Evolutionary conservation across 2,113 vertebrate genomes (phyloP), one percentile per base, ranked within the genome.

Genomic region (Microcebus lehilahytsara): DNA sequence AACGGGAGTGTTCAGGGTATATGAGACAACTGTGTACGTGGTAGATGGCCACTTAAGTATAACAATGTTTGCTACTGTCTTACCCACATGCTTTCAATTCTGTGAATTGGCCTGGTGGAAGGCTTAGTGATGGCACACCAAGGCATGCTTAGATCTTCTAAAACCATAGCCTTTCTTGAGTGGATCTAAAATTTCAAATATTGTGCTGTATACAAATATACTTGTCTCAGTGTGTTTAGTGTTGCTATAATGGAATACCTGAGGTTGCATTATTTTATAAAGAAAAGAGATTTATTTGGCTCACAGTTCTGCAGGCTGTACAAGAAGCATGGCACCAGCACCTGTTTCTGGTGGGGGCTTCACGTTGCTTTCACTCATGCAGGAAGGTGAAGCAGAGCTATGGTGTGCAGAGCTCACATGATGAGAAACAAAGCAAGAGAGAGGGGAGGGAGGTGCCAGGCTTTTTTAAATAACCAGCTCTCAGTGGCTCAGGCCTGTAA

Each of bases 111-210:
- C 67, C 23, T 87, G 53, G 9, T 71, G 66, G 46, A 53, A 71
- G n/a, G 30, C n/a, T 93, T 89, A 27, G 42, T 1, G 16, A 56
- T 49, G 53, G 32, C 10, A 32, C 0, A 17, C 20, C 20, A 12
- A 46, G 14, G 58, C 25, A 86, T 30, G 71, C 17, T n/a, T 67
- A 75, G 30, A 16, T 64, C 34, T 79, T 89, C 23, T 85, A 78
- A 88, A 94, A 81, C 32, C n/a, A 62, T n/a, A 60, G 58, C 32
- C 25, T 92, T 86, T 94, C n/a, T 79, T 89, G 56, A 5, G 66
- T 91, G 42, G 32, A 71, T 87, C 40, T 95, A 94, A 94, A 78
- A 25, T 92, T 42, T 56, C 56, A 71, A 93, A 60, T 89, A 85
- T 37, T 60, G 6, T 72, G 40, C 42, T 81, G 16, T 20, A 22